These are phyloP conservation scores for Steatornis caripensis DNA, from an alignment of 2,113 vertebrate species.

Conservation along the genomic window DNA sequence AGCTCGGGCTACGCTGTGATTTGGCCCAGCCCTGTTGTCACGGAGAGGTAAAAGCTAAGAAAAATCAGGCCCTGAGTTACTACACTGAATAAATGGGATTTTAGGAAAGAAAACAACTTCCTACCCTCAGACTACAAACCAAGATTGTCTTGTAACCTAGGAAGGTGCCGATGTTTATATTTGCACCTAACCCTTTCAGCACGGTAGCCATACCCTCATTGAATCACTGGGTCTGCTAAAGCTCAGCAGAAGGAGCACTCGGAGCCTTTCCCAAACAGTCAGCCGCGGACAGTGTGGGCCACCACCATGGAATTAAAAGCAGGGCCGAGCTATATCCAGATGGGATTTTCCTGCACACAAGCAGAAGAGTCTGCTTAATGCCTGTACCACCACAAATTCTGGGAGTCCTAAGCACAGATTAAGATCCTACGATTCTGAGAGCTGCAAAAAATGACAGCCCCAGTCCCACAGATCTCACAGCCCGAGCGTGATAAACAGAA, in stretches of 20 bases:
- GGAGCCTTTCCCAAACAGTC: not conserved
- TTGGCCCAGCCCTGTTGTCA: not conserved
- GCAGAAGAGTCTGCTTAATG: not conserved
- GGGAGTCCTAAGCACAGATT: not conserved
- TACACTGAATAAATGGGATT: not conserved
- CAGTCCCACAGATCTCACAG: not conserved
- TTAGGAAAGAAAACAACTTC: not conserved
- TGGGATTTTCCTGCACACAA: not conserved
- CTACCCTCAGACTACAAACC: not conserved
- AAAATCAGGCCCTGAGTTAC: not conserved
- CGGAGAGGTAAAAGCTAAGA: not conserved
- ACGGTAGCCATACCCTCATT: not conserved
- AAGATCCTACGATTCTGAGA: not conserved
- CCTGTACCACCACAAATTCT: not conserved
- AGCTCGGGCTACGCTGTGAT: not conserved
- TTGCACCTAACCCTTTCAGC: not conserved
- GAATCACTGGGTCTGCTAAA: not conserved
- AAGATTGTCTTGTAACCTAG: not conserved
- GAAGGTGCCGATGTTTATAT: not conserved
- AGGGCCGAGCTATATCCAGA: not conserved
- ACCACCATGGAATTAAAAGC: not conserved
- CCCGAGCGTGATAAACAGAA: not conserved
- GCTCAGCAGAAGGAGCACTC: not conserved
- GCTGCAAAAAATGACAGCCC: not conserved
- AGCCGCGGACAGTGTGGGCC: not conserved